phyloP scores from a whole-genome alignment of 2,888 invertebrate species.

The Cyrtodaria siliqua region DNA sequence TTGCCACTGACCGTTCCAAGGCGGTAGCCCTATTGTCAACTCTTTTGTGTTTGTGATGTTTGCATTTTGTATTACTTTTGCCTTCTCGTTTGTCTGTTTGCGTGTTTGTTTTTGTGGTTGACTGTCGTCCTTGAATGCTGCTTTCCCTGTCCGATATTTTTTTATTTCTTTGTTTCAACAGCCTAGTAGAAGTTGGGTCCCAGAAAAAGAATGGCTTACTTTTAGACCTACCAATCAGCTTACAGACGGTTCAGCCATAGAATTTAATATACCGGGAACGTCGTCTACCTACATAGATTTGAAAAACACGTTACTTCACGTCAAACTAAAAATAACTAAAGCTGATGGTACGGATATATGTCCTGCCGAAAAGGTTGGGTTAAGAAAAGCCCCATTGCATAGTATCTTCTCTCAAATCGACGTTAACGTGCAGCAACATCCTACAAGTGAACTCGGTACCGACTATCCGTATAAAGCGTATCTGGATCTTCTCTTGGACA shows the following conservation, averaged over 20 bases:
- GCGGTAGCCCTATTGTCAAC: no score
- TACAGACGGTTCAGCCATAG: slow-evolving; percentile 6
- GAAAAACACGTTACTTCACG: neutral
- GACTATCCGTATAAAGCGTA: slow-evolving; percentile 14
- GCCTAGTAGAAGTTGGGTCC: neutral
- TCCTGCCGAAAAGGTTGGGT: slow-evolving; percentile 1
- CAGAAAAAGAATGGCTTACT: slow-evolving; percentile 12
- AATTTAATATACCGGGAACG: slow-evolving; percentile 24
- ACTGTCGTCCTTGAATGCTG: no score
- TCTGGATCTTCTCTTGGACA: neutral
- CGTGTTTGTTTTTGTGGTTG: no score
- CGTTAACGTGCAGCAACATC: slow-evolving; percentile 16
- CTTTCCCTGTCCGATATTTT: no score
- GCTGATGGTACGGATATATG: slow-evolving; percentile 1
- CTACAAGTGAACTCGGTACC: slow-evolving; percentile 14
- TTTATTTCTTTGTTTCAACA: slow-evolving; percentile 10
- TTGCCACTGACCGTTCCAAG: no score
- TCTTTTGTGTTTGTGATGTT: no score
- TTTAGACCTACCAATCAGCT: slow-evolving; percentile 27
- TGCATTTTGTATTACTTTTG: no score
- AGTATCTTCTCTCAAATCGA: slow-evolving; percentile 16
- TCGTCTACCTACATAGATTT: slow-evolving; percentile 13
- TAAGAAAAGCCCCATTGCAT: slow-evolving; percentile 17
- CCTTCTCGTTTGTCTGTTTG: no score
- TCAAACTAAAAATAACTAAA: slow-evolving; percentile 25